phyloP scores from a whole-genome alignment of 1,140 invertebrate species.

The Zaprionus inermis region DNA sequence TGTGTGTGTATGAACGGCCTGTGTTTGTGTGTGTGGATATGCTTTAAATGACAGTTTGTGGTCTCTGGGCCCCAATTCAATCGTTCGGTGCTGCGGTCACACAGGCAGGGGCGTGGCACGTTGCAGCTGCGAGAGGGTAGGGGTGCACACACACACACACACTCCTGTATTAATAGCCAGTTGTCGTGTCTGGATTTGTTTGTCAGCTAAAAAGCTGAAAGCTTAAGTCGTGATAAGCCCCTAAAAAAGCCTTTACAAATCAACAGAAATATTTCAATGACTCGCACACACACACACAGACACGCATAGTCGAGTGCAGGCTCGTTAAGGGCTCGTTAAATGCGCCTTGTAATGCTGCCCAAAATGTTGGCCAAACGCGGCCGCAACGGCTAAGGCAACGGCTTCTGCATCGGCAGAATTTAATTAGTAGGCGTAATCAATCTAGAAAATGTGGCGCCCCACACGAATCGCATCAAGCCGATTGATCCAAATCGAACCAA shows the following conservation, averaged over 20 bases:
- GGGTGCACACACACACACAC: not conserved
- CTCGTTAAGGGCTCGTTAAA: constrained; percentile 17
- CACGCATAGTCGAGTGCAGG: not conserved
- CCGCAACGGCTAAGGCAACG: not conserved
- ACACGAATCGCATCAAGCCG: constrained; percentile 18
- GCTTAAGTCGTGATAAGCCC: not conserved
- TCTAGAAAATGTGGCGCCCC: constrained; percentile 12
- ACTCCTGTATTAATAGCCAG: not conserved
- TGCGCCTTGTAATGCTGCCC: constrained; percentile 1
- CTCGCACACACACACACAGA: not conserved
- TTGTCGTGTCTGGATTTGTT: not conserved
- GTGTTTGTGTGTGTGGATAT: constrained; percentile 22
- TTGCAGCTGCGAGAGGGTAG: not conserved
- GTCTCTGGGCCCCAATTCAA: constrained; percentile 41
- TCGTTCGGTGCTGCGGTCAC: constrained; percentile 17
- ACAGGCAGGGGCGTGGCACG: not conserved
- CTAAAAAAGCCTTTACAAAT: not conserved
- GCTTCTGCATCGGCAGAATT: constrained; percentile 22
- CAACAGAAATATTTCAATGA: constrained; percentile 1
- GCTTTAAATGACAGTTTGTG: constrained; percentile 46
- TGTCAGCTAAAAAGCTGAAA: not conserved
- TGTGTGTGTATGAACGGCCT: constrained; percentile 26
- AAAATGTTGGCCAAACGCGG: not conserved
- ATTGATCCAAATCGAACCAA: constrained; percentile 5
- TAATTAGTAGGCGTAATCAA: constrained; percentile 43